A percentile compares a stretch with the other conserved stretches of the same genome.
Evolutionary conservation across 1,140 invertebrate species (phyloP).

Genomic region (Drosophila carrolli): DNA sequence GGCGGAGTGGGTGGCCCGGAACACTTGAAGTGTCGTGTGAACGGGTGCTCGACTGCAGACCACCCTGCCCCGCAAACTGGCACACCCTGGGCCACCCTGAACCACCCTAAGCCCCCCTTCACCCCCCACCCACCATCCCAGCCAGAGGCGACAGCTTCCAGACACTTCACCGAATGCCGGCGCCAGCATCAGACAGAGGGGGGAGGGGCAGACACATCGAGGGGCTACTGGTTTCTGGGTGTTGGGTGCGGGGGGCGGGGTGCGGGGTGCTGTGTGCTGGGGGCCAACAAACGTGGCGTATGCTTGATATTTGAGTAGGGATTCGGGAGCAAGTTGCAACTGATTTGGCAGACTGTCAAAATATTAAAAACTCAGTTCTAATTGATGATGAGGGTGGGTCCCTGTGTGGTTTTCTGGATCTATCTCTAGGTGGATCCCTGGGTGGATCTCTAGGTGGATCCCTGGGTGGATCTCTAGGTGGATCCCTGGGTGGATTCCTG

Average conservation of each 20-base stretch:
- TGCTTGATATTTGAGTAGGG: constrained; percentile 56
- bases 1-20: background rate
- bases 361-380: constrained; percentile 35
- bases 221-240: background rate
- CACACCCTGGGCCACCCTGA: background rate
- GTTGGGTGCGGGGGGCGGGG: background rate
- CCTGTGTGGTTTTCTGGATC: no score
- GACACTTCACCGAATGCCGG: constrained; percentile 64
- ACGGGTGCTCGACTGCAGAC: constrained; percentile 16
- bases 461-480: no score
- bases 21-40: constrained; percentile 46
- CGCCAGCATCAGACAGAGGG: constrained; percentile 48
- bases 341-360: constrained; percentile 43
- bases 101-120: no score
- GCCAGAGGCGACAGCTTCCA: constrained; percentile 54
- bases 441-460: no score
- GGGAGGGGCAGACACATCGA: background rate
- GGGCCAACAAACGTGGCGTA: constrained; percentile 46
- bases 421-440: no score
- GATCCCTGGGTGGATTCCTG: no score
- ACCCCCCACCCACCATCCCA: background rate
- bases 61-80: background rate
- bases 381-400: constrained; percentile 11
- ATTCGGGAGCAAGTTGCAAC: constrained; percentile 27
- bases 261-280: no score